phyloP scores from a whole-genome alignment of 2,113 vertebrate genomes.

The Takifugu bimaculatus region DNA sequence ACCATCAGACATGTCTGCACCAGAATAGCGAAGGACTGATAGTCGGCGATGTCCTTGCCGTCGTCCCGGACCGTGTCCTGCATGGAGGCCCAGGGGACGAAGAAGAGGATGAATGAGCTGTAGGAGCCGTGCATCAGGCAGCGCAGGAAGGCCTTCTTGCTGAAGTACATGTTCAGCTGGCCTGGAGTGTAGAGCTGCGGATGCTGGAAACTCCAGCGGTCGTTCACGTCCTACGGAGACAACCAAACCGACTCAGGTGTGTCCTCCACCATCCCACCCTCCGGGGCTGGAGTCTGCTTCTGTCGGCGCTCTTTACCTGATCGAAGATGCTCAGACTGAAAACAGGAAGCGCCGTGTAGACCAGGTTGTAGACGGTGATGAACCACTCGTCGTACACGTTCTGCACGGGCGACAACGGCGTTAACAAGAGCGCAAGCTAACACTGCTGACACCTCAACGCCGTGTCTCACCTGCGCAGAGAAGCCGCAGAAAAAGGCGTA shows the following conservation, averaged over 20 bases:
- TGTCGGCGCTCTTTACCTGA: constrained; percentile 76
- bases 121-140: constrained; percentile 86
- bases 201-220: constrained; percentile 86
- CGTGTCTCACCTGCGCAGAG: constrained; percentile 86
- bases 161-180: constrained; percentile 88
- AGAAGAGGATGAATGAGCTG: constrained; percentile 92
- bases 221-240: constrained; percentile 84
- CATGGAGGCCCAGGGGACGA: constrained; percentile 85
- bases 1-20: constrained; percentile 87
- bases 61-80: constrained; percentile 81
- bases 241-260: neutral
- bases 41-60: constrained; percentile 86
- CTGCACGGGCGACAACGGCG: constrained; percentile 55
- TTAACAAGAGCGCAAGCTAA: neutral
- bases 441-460: neutral
- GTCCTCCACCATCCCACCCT: neutral
- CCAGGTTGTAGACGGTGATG: constrained; percentile 90
- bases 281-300: too few relatives aligned
- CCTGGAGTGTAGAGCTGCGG: constrained; percentile 90
- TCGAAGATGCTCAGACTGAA: constrained; percentile 92
- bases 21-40: constrained; percentile 89
- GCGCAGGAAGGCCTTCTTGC: constrained; percentile 79
- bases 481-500: constrained; percentile 94
- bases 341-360: constrained; percentile 91
- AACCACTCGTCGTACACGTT: constrained; percentile 95